Evolutionary conservation across 2,113 vertebrate genomes (phyloP).

Genomic region (Carassius gibelio): DNA sequence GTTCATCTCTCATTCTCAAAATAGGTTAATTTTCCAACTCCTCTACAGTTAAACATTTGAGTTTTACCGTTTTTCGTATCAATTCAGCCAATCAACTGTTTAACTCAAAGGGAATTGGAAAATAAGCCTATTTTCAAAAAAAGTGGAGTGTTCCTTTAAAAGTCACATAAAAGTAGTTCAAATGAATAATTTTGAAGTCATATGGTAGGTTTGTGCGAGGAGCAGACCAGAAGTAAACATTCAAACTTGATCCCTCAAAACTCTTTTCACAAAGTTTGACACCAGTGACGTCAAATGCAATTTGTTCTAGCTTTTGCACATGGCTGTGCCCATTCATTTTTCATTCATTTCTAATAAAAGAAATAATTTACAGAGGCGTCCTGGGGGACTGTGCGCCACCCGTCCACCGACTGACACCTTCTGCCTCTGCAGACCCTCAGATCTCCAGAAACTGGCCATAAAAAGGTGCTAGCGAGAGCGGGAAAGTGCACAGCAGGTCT

Average conservation of each 20-base stretch:
- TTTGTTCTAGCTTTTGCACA: neutral
- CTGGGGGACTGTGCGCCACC: neutral
- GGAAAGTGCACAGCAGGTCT: conserved; percentile 21
- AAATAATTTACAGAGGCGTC: neutral
- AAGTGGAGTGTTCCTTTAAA: neutral
- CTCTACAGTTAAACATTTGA: too few relatives aligned
- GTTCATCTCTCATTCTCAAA: too few relatives aligned
- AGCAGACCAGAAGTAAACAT: neutral
- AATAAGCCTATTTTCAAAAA: too few relatives aligned
- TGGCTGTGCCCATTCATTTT: neutral
- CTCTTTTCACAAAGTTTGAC: neutral
- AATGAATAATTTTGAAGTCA: neutral
- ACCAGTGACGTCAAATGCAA: neutral
- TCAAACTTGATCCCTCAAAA: neutral
- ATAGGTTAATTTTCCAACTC: too few relatives aligned
- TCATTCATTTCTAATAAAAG: neutral
- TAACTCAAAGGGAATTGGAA: too few relatives aligned
- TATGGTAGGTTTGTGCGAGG: neutral
- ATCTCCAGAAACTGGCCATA: neutral
- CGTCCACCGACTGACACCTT: neutral
- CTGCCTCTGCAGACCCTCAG: neutral
- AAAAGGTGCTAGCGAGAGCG: neutral
- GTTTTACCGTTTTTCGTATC: too few relatives aligned
- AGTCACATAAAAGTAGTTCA: neutral
- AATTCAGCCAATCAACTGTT: too few relatives aligned